A percentile compares a stretch with the other conserved stretches of the same genome.
Conservation (phyloP, 64 coral and sea anemone genomes). For the Actinia equina region DNA sequence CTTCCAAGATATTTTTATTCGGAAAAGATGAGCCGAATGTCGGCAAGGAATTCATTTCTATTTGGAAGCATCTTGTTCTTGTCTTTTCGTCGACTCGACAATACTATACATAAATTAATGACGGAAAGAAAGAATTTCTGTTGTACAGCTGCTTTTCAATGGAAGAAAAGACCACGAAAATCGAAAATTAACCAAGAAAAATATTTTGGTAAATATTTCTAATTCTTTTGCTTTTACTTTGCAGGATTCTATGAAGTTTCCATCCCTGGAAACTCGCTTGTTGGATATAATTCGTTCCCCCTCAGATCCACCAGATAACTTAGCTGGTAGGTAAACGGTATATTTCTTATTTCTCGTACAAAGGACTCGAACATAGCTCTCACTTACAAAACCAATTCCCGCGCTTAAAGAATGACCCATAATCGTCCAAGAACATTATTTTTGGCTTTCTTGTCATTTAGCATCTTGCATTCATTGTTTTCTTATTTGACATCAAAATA, state of each 20-base stretch:
- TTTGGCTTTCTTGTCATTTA: background rate
- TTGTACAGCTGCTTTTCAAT: conserved; percentile 78
- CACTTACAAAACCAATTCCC: background rate
- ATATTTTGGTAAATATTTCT: background rate
- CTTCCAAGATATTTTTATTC: conserved; percentile 5
- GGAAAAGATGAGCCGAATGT: conserved; percentile 12
- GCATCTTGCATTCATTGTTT: background rate
- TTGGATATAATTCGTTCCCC: conserved; percentile 92
- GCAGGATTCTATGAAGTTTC: conserved; percentile 93
- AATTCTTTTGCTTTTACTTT: conserved; percentile 39
- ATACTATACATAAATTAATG: conserved; percentile 99
- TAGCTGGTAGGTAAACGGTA: conserved; percentile 59
- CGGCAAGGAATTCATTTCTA: background rate
- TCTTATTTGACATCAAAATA: conserved; percentile 9
- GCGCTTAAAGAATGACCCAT: background rate
- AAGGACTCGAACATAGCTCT: background rate
- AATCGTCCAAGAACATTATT: conserved; percentile 8
- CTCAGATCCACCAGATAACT: conserved; percentile 87
- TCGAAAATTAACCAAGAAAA: background rate
- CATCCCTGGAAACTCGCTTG: conserved; percentile 86
- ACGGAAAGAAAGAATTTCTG: conserved; percentile 53
- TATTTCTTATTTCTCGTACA: background rate
- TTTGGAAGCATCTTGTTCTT: conserved; percentile 38
- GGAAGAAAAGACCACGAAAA: background rate
- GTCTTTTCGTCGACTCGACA: conserved; percentile 39